Evolutionary conservation across 2,113 vertebrate genomes (phyloP).

Genomic region (Boulengeromyrus knoepffleri): DNA sequence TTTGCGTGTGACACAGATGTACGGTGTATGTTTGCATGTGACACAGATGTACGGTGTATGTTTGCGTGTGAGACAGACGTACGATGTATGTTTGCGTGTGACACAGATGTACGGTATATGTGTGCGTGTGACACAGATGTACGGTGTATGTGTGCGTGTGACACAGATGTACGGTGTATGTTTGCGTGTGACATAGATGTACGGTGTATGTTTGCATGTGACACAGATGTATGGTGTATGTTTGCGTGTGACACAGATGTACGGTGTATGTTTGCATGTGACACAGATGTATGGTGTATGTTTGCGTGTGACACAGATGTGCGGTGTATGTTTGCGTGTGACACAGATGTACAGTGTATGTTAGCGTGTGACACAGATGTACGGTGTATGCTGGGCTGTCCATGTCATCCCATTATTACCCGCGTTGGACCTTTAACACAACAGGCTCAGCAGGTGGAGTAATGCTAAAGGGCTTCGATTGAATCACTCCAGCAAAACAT

Average conservation of each 20-base stretch:
- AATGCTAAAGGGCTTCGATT: neutral
- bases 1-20: too few species aligned
- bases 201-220: too few species aligned
- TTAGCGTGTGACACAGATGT: too few species aligned
- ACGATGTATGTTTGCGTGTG: neutral
- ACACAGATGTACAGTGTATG: too few species aligned
- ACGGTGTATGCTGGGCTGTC: neutral
- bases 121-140: neutral
- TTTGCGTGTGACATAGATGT: too few species aligned
- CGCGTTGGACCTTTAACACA: neutral
- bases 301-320: too few species aligned
- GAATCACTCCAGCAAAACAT: neutral
- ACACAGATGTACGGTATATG: neutral
- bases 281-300: too few species aligned
- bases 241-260: too few species aligned
- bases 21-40: neutral
- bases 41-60: neutral
- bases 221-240: too few species aligned
- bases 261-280: too few species aligned
- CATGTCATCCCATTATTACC: neutral
- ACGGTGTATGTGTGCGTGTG: neutral
- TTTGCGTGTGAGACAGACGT: neutral
- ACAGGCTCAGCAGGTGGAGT: neutral
- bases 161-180: neutral
- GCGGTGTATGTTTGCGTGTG: too few species aligned